Evolutionary conservation across 1,140 invertebrate genomes (phyloP), one percentile per base, ranked within the genome.

Genomic region (Heliothis subflexa): DNA sequence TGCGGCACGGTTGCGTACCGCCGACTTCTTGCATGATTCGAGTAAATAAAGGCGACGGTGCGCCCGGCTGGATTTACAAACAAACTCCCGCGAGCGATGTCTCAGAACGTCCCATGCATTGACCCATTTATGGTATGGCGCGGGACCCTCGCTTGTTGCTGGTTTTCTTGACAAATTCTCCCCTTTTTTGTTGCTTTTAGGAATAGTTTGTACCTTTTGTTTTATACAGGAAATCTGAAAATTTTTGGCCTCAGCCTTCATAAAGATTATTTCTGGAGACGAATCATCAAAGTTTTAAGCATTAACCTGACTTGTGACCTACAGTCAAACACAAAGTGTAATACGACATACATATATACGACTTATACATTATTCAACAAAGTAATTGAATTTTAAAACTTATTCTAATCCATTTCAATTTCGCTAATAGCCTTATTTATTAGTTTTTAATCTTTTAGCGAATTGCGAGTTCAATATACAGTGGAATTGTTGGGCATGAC

Each of bases 1-100:
- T 93, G 91, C 93, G 92, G 92, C 86, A 91, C 80, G 81, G 84
- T 86, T 92, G 89, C 93, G 91, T 93, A 91, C 86, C 88, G 55
- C 89, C 89, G 88, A 86, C 86, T 89, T 92, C 92, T 94, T 92
- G 93, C 93, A 94, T 94, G 93, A 87, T 93, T 85, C 81, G 79
- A 85, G 88, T 92, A 91, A 93, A 94, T 94, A 94, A 93, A 93
- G 84, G 81, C 85, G 88, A 81, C 84, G 81, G 81, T 87, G 81
- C 84, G 86, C 81, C 75, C 78, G 85, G 84, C 83, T 86, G 88
- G 87, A 92, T 94, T 94, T 93, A 94, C 89, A 94, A 94, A 94
- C 91, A 94, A 92, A 91, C 86, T 88, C 83, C 84, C 83, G 64
- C 83, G 84, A 84, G 85, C 91, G 86, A 89, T 86, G 91, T 93